Evolutionary conservation across 2,888 invertebrate species (phyloP), one percentile per base, ranked within the genome.

Genomic region (Pristionchus fissidentatus): DNA sequence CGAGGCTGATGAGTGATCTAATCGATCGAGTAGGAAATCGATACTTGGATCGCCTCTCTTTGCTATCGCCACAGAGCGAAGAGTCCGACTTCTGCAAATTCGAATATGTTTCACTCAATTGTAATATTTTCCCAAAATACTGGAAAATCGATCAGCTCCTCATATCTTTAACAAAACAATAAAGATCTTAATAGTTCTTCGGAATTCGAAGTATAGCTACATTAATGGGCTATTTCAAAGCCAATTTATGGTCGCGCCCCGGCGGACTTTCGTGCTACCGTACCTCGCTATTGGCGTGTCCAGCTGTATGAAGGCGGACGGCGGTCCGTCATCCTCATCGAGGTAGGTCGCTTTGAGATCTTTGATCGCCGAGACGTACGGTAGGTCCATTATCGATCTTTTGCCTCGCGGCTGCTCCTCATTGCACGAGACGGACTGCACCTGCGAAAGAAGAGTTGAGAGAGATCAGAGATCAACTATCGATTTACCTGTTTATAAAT

Each of bases 21-120:
- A 86, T 78, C 89, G 87, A 78, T 89, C 88, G 26, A 90, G 86
- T 1, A 91, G 86, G 84, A 92, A 92, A 83, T 91, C 91, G 43
- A 91, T 85, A n/a, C 89, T 87, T 0, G 89, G 88, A 84, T 91
- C 91, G 19, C 91, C 92, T 57, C 86, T 87, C 84, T 91, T 91
- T 8, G 89, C 85, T 22, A 91, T 86, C 5, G 90, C 90, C n/a
- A 91, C 90, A 62, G 88, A 87, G 0, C 91, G 88, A 8, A 87
- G 86, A 60, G 84, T 83, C 4, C 90, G 86, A 73, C 85, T 83
- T 83, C 90, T 89, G 85, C 22, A 79, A 49, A 29, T n/a, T n/a
- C n/a, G 1, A 79, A 10, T 3, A 26, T 15, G n/a, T 32, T 46
- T 3, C 19, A 77, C 0, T 15, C 13, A 15, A 49, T 15, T 49